A percentile compares a stretch with the other conserved stretches of the same genome.
These are phyloP conservation scores for Rousettus leschenaultii DNA, from an alignment of 2,113 vertebrate species.

Conservation along the genomic window DNA sequence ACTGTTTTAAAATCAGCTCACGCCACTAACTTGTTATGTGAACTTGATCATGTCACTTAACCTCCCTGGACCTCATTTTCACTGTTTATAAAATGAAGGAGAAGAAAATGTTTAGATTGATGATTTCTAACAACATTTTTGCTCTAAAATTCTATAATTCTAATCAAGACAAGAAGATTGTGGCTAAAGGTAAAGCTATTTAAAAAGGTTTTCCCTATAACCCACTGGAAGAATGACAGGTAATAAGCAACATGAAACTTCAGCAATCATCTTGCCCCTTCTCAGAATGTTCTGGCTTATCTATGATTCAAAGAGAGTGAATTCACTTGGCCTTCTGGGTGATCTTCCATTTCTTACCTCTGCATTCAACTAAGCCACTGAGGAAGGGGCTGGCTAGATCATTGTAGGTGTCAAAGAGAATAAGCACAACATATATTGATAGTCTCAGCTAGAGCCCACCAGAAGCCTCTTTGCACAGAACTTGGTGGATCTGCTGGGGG, in stretches of 20 bases:
- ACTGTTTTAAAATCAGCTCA: conserved; percentile 24
- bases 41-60: not conserved
- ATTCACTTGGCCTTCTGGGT: not conserved
- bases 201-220: not conserved
- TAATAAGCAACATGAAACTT: not conserved
- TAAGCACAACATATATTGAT: not conserved
- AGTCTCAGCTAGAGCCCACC: not conserved
- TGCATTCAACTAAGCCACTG: not conserved
- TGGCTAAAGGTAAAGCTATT: not conserved
- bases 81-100: conserved; percentile 28
- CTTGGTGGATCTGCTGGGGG: not conserved
- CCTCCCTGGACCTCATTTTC: not conserved
- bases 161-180: not conserved
- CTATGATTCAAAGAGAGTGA: not conserved
- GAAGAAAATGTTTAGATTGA: not conserved
- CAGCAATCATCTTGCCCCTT: not conserved
- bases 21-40: not conserved
- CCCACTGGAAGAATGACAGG: no score
- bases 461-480: not conserved
- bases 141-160: not conserved
- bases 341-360: not conserved
- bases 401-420: not conserved
- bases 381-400: not conserved
- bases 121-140: not conserved
- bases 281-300: not conserved